Percentiles rank a stretch among this genome's conserved stretches.
phyloP scores from a whole-genome alignment of 2,888 invertebrate genomes.

The Phytoseiulus persimilis region DNA sequence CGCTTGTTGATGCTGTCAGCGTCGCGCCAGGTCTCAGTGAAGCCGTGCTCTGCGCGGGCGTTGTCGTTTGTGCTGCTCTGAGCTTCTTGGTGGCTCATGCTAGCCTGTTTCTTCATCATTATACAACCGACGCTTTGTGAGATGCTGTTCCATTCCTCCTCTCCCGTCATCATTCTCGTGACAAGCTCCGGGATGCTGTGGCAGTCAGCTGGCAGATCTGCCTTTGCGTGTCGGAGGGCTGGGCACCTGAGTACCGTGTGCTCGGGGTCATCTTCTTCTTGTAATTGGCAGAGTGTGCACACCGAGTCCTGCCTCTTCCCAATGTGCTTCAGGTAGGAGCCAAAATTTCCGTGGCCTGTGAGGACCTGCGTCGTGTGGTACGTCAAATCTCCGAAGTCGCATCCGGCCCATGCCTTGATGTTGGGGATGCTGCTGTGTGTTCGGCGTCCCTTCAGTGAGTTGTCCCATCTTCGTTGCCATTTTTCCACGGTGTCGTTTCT shows the following conservation, averaged over 20 bases:
- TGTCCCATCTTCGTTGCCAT: background rate
- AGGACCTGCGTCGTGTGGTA: background rate
- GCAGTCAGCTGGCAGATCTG: background rate
- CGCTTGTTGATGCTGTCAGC: no score
- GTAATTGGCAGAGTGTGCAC: background rate
- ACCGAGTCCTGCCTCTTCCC: background rate
- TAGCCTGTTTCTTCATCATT: background rate
- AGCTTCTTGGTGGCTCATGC: no score
- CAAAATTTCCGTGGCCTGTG: background rate
- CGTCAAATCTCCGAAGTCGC: background rate
- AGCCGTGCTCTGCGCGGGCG: no score
- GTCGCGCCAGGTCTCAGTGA: no score
- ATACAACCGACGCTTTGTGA: background rate
- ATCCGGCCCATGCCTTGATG: background rate
- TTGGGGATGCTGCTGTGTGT: background rate
- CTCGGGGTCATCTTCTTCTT: background rate
- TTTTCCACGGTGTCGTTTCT: background rate
- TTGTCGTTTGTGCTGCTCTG: no score
- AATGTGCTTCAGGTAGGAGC: background rate
- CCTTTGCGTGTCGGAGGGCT: background rate
- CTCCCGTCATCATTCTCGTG: background rate
- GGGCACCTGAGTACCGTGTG: background rate
- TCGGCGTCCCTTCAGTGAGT: background rate
- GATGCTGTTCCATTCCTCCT: background rate
- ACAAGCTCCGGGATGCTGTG: background rate